These are phyloP conservation scores for Pristionchus japonicus DNA, from an alignment of 2,888 invertebrate genomes.

Conservation along the genomic window DNA sequence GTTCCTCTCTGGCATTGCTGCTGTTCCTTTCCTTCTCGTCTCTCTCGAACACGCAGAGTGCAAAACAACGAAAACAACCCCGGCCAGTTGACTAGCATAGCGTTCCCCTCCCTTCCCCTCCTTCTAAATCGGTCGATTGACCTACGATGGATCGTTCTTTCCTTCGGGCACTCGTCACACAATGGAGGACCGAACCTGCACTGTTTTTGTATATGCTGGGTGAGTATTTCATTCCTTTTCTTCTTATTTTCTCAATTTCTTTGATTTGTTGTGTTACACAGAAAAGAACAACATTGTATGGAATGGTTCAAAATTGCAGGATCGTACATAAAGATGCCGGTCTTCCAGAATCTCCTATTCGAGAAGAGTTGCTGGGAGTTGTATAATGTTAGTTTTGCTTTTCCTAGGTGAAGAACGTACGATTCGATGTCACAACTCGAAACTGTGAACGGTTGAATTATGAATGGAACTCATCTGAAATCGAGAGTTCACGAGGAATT, in stretches of 20 bases:
- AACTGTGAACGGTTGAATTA: not conserved
- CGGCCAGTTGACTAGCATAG: not conserved
- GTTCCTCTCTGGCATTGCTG: conserved; percentile 3
- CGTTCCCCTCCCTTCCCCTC: not conserved
- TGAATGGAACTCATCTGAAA: not conserved
- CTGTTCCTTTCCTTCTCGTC: not conserved
- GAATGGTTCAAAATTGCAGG: not conserved
- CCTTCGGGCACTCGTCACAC: not conserved
- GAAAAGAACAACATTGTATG: not conserved
- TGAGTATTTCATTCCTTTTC: not conserved
- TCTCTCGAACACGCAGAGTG: not conserved
- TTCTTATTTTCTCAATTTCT: no score
- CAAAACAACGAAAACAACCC: conserved; percentile 17
- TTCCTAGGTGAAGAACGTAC: not conserved
- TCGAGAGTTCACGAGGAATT: not conserved
- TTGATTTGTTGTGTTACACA: not conserved
- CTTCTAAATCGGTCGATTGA: not conserved
- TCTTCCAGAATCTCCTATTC: conserved; percentile 46
- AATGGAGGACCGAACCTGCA: conserved; percentile 46
- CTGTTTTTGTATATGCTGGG: conserved; percentile 44
- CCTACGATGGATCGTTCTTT: conserved; percentile 30
- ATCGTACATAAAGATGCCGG: conserved; percentile 45
- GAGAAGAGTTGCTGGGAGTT: conserved; percentile 48
- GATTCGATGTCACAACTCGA: not conserved
- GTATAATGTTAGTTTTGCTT: conserved; percentile 2